These are phyloP conservation scores for Drosophila ironensis DNA, from an alignment of 1,140 invertebrate genomes.

Conservation along the genomic window DNA sequence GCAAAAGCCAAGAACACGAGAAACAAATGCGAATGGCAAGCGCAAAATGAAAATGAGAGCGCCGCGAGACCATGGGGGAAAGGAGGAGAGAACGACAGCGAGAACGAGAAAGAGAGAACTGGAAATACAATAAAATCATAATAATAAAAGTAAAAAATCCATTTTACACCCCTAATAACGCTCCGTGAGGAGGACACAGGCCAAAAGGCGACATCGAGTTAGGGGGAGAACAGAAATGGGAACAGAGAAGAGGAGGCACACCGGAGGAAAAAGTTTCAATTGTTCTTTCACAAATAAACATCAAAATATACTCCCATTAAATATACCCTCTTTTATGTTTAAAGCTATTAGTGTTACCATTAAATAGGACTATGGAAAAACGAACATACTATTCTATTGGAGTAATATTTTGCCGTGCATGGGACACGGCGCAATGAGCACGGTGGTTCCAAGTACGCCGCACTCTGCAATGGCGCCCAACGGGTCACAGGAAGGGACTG, in stretches of 20 bases:
- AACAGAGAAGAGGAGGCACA: neutral
- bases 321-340: no score
- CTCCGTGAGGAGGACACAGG: slow-evolving; percentile 14
- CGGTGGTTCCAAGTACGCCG: slow-evolving; percentile 20
- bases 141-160: slow-evolving; percentile 81
- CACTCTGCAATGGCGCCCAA: slow-evolving; percentile 33
- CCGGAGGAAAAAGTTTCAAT: no score
- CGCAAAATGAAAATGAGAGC: slow-evolving; percentile 49
- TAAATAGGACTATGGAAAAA: neutral
- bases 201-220: slow-evolving; percentile 43
- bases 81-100: slow-evolving; percentile 10
- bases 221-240: neutral
- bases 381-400: neutral
- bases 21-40: slow-evolving; percentile 66
- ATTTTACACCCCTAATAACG: slow-evolving; percentile 81
- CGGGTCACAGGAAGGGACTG: neutral
- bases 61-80: slow-evolving; percentile 53
- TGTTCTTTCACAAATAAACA: no score
- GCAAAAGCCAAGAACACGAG: slow-evolving; percentile 44
- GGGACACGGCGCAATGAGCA: slow-evolving; percentile 32
- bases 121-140: slow-evolving; percentile 81
- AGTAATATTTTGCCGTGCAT: neutral
- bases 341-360: no score
- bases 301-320: no score
- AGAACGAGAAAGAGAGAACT: slow-evolving; percentile 46